These are phyloP conservation scores for Oncorhynchus keta DNA, from an alignment of 2,113 vertebrate genomes.

Conservation along the genomic window DNA sequence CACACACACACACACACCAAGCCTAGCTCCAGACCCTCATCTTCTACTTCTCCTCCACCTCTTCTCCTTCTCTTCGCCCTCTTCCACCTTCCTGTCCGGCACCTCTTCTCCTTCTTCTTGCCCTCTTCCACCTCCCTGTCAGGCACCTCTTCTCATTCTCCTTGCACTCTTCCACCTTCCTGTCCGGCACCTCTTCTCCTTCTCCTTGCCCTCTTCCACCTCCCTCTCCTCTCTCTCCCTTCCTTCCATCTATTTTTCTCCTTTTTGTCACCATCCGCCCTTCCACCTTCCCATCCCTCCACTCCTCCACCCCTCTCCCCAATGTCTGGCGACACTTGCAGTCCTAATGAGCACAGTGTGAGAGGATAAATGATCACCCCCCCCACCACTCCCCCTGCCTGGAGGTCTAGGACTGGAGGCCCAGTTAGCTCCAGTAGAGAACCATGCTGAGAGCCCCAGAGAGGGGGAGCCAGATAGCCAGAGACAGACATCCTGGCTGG, in stretches of 20 bases:
- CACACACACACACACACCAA: conserved; percentile 5
- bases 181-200: background rate
- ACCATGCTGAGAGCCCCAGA: conserved; percentile 19
- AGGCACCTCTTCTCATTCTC: background rate
- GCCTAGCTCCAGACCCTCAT: conserved; percentile 15
- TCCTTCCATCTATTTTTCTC: conserved; percentile 3
- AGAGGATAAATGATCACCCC: conserved; percentile 18
- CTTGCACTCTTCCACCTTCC: conserved; percentile 4
- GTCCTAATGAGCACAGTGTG: background rate
- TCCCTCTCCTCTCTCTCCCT: conserved; percentile 3
- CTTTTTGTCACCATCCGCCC: background rate
- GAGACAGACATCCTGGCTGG: conserved; percentile 13
- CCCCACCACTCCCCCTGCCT: background rate
- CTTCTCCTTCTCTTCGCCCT: conserved; percentile 18
- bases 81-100: conserved; percentile 23
- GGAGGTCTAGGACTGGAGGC: conserved; percentile 4
- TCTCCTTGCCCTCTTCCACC: conserved; percentile 5
- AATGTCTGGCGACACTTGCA: background rate
- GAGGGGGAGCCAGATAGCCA: conserved; percentile 26
- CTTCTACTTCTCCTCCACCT: conserved; percentile 27
- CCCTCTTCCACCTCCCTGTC: background rate
- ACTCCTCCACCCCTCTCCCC: conserved; percentile 3
- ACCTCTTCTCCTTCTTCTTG: conserved; percentile 21
- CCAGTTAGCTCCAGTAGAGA: conserved; percentile 14
- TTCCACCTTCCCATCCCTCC: conserved; percentile 11